Conservation (phyloP, 2,888 invertebrate genomes). For the Amphipyra berbera region DNA sequence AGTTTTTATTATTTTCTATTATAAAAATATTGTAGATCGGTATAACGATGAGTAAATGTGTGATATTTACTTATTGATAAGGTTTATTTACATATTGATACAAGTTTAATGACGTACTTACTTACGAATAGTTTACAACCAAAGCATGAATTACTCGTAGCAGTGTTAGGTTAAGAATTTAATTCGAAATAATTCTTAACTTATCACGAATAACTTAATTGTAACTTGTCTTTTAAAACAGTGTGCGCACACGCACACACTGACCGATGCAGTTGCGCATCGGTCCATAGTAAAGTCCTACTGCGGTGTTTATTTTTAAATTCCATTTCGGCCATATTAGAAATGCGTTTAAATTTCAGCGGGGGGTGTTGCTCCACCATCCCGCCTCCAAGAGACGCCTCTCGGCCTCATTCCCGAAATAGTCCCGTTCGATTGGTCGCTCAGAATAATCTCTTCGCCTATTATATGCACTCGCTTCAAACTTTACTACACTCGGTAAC, state of each 20-base stretch:
- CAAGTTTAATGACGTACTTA: neutral
- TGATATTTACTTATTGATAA: neutral
- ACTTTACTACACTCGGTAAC: conserved; percentile 54
- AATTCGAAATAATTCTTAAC: too few species aligned
- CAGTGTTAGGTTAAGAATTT: neutral
- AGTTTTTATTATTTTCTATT: too few species aligned
- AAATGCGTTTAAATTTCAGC: conserved; percentile 67
- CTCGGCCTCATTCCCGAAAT: conserved; percentile 76
- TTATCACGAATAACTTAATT: too few species aligned
- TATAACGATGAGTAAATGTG: neutral
- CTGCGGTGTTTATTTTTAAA: conserved; percentile 56
- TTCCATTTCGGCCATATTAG: conserved; percentile 65
- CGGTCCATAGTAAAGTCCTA: conserved; percentile 7
- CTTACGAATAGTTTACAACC: neutral
- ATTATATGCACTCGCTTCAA: conserved; percentile 70
- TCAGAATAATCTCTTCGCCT: conserved; percentile 76
- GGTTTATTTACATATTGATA: neutral
- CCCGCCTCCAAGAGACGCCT: conserved; percentile 79
- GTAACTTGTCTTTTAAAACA: too few species aligned
- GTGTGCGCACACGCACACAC: too few species aligned
- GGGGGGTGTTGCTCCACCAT: conserved; percentile 64
- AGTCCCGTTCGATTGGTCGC: conserved; percentile 81
- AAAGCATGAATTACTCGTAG: neutral
- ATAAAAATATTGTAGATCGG: too few species aligned
- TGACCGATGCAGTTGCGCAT: neutral